Evolutionary conservation across 2,797 vertebrate species (phyloP), one percentile per base, ranked within the genome.

Genomic region (Amblyopsis hoosieri): DNA sequence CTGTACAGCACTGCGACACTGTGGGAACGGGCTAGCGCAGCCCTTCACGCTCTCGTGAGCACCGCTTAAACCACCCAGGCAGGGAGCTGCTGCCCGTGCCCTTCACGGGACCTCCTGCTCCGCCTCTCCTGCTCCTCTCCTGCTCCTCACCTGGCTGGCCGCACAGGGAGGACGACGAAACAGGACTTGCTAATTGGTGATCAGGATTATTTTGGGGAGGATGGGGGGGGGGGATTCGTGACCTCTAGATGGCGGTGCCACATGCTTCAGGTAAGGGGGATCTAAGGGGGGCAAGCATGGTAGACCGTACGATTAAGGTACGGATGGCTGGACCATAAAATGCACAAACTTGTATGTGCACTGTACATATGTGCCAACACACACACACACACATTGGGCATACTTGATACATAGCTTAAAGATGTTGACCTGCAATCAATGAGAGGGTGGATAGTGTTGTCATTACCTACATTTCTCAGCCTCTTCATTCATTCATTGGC

Each of bases 51-150:
- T 89, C 85, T 78, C 73, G 1, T 87, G 87, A 85, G 85, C 85
- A 89, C 87, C 78, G 75, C 80, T 79, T 76, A 88, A 10, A 85
- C 88, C 85, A 89, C 87, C 87, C 89, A 83, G 84, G 89, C 88
- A 89, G 85, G 23, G 3, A 29, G 23, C 23, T 29, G 23, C 23
- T 1, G 23, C 23, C 69, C 17, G 68, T 87, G 87, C 85, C 88
- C 89, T 90, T 92, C 84, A 86, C 61, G 84, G 81, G 85, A 90
- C 90, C 87, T 90, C 89, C 80, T 91, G 83, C 86, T 84, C 72
- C 77, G 80, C 81, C 81, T 85, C 37, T 62, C 61, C 60, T 45
- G 70, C 54, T 66, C 62, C 82, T 79, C 73, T 55, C 71, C 12
- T 2, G 15, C 57, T 45, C 19, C 57, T 12, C 15, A 12, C 47